Base-by-base conservation (phyloP, 92 coral and sea anemone genomes). In the Scolanthus callimorphus region DNA sequence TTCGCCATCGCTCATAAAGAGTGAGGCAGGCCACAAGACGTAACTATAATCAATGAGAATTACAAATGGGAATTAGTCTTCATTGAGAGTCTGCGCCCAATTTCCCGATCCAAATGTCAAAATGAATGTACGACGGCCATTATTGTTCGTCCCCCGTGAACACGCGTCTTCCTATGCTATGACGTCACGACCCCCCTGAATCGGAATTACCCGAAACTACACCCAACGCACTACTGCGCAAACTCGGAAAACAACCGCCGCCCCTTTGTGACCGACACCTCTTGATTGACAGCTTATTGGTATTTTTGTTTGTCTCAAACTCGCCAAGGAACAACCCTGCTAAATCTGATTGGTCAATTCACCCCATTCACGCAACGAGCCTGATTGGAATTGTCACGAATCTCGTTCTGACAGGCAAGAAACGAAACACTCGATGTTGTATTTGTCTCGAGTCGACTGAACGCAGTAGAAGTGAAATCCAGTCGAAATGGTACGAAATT, bases 71-170 rank as follows among this genome's bases (percentile, higher is more conserved):
- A 54, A 68, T 78, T 52, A 77, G 65, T 77, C 60, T 78, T 78
- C 85, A 87, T 84, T 83, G 85, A 73, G 31, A 68, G 84, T 75
- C 86, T 63, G 96, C 73, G 96, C 81, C 74, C 84, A 80, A 83
- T 87, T 87, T 78, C 81, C 29, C 74, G 73, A 80, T 64, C 78
- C 46, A 62, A 87, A 83, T 78, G 96, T 87, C 96, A 87, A 65
- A 70, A 77, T 83, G 79, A 69, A 63, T 82, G 66, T 80, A 87
- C 68, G 80, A 73, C 90, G 60, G 86, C 86, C 85, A 87, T 87
- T 77, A 87, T 87, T 87, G 96, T 87, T 87, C 96, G 63, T 89
- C 96, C 74, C 69, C 45, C 66, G 55, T 73, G 66, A 85, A 85
- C 96, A 87, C 96, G 96, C 96, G 90, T 80, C 80, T 76, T 57